Evolutionary conservation across 2,113 vertebrate species (phyloP).

Genomic region (Natator depressus): DNA sequence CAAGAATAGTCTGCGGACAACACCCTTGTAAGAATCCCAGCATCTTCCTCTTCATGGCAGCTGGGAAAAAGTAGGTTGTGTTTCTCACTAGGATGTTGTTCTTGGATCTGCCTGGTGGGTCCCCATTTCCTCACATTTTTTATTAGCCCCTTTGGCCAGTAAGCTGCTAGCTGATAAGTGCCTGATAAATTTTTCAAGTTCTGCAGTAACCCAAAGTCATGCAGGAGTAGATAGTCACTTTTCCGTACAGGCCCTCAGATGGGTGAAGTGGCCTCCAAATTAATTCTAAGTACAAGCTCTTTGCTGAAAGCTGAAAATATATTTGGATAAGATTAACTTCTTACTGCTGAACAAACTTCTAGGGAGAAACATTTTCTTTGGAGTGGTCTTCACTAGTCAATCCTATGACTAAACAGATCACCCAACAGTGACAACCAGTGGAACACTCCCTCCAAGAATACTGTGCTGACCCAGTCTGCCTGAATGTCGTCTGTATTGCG

Average conservation of each 20-base stretch:
- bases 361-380: neutral
- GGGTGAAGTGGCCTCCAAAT: neutral
- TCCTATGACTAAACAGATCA: neutral
- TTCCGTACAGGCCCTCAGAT: neutral
- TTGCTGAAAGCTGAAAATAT: neutral
- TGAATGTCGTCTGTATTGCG: neutral
- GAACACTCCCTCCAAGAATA: neutral
- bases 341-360: neutral
- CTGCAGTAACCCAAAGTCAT: neutral
- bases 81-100: too few species aligned
- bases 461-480: neutral
- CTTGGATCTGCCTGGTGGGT: neutral
- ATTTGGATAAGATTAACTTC: neutral
- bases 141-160: neutral
- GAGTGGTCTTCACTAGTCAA: neutral
- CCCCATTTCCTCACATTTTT: neutral
- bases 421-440: neutral
- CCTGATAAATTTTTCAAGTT: neutral
- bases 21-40: neutral
- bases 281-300: neutral
- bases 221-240: neutral
- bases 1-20: neutral
- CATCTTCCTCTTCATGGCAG: neutral
- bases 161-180: neutral
- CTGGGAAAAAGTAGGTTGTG: neutral